These are phyloP conservation scores for Chesias legatella DNA, from an alignment of 2,888 invertebrate genomes.

Conservation along the genomic window DNA sequence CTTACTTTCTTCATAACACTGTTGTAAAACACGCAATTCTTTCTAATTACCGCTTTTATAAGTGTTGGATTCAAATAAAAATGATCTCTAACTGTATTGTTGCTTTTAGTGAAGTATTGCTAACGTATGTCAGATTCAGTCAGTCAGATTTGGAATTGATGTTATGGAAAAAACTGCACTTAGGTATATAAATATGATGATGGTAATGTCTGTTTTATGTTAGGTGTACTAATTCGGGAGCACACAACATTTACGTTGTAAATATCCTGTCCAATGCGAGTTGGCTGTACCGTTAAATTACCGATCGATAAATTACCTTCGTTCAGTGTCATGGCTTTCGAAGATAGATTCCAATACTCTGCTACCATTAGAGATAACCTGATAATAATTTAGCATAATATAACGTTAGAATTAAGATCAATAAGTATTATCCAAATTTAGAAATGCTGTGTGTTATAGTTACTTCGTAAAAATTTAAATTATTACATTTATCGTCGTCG, in stretches of 20 bases:
- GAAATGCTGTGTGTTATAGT: slow-evolving; percentile 71
- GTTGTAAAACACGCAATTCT: slow-evolving; percentile 53
- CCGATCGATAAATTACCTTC: slow-evolving; percentile 6
- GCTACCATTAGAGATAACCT: slow-evolving; percentile 65
- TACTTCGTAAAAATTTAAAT: slow-evolving; percentile 55
- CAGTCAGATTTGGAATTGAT: slow-evolving; percentile 14
- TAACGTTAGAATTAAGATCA: slow-evolving; percentile 65
- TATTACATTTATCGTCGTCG: slow-evolving; percentile 51
- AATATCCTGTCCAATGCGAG: slow-evolving; percentile 57
- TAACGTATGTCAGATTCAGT: slow-evolving; percentile 38
- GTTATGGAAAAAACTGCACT: too few relatives aligned
- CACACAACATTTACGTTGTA: slow-evolving; percentile 51
- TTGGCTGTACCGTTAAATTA: slow-evolving; percentile 39
- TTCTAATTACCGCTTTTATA: slow-evolving; percentile 63
- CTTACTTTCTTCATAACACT: slow-evolving; percentile 46
- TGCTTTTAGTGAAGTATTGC: slow-evolving; percentile 67
- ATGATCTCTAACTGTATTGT: slow-evolving; percentile 60
- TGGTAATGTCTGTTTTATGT: background rate
- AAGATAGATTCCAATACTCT: slow-evolving; percentile 58
- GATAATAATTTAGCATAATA: slow-evolving; percentile 74
- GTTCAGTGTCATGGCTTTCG: slow-evolving; percentile 45
- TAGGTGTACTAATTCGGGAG: slow-evolving; percentile 40
- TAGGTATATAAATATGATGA: too few relatives aligned
- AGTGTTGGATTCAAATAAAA: slow-evolving; percentile 55
- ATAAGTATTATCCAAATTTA: slow-evolving; percentile 79